Conservation (phyloP, 2,888 invertebrate genomes). For the Choreutis nemorana region DNA sequence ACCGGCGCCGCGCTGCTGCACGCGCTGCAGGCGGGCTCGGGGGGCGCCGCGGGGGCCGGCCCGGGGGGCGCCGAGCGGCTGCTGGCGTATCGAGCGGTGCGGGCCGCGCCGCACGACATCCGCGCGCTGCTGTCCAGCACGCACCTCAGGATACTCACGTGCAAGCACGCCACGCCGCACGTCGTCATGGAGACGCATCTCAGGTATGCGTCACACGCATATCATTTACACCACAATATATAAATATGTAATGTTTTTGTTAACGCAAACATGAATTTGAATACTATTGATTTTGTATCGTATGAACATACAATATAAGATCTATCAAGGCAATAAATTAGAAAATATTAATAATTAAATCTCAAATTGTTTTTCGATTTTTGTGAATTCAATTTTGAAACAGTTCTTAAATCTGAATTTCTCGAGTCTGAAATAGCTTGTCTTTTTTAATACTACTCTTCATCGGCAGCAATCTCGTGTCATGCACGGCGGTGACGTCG, state of each 20-base stretch:
- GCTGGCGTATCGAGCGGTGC: conserved; percentile 82
- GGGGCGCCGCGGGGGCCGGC: conserved; percentile 73
- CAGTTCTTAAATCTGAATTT: too few species aligned
- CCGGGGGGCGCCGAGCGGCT: conserved; percentile 69
- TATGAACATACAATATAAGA: too few species aligned
- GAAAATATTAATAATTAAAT: too few species aligned
- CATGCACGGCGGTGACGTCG: conserved; percentile 68
- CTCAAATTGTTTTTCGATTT: too few species aligned
- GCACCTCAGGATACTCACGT: conserved; percentile 76
- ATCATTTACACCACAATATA: not conserved
- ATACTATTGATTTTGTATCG: too few species aligned
- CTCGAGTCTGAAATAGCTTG: too few species aligned
- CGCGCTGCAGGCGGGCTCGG: conserved; percentile 73
- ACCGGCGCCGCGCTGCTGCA: conserved; percentile 82
- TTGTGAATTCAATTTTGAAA: too few species aligned
- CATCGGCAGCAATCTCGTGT: conserved; percentile 65
- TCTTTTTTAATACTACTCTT: not conserved
- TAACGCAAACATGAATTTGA: too few species aligned
- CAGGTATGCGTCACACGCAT: conserved; percentile 51
- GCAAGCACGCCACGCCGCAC: conserved; percentile 57
- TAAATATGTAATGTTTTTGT: not conserved
- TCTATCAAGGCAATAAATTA: too few species aligned
- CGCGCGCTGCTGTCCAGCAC: conserved; percentile 81
- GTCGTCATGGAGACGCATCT: conserved; percentile 70
- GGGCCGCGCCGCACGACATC: conserved; percentile 80